These are phyloP conservation scores for Sphaeridia pumilis DNA, from an alignment of 2,888 invertebrate species.

Conservation along the genomic window DNA sequence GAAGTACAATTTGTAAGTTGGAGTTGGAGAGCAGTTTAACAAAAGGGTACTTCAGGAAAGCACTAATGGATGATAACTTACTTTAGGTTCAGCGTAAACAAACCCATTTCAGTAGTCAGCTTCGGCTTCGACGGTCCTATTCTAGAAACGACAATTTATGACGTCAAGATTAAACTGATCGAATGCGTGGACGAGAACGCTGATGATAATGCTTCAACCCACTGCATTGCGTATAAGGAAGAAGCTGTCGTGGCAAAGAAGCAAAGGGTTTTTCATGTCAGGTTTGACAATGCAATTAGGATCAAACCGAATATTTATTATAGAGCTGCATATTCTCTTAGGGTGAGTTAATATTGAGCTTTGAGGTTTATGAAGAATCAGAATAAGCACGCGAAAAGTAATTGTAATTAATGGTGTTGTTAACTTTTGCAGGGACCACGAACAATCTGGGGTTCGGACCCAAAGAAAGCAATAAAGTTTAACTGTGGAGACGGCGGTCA, in stretches of 20 bases:
- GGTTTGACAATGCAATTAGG: conserved; percentile 8
- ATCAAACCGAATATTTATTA: conserved; percentile 9
- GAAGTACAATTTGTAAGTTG: conserved; percentile 15
- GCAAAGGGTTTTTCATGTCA: conserved; percentile 10
- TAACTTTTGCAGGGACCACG: conserved; percentile 5
- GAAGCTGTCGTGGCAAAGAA: conserved; percentile 8
- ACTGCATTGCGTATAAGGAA: background rate
- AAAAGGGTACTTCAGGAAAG: too few species aligned
- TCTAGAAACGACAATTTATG: conserved; percentile 1
- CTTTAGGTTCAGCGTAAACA: conserved; percentile 7
- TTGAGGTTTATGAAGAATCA: too few species aligned
- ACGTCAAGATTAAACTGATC: conserved; percentile 6
- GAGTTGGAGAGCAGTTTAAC: too few species aligned
- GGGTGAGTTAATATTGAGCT: too few species aligned
- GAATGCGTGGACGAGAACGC: background rate
- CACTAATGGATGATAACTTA: background rate
- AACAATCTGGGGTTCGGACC: conserved; percentile 13
- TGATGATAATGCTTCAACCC: background rate
- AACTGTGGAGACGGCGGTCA: conserved; percentile 1
- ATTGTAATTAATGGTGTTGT: background rate
- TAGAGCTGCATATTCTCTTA: conserved; percentile 6
- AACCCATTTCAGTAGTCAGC: conserved; percentile 3
- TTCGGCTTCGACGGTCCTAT: conserved; percentile 15
- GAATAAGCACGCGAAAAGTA: background rate
- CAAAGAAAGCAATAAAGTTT: conserved; percentile 4